Evolutionary conservation across 2,113 vertebrate genomes (phyloP), one percentile per base, ranked within the genome.

Genomic region (Rhea pennata): DNA sequence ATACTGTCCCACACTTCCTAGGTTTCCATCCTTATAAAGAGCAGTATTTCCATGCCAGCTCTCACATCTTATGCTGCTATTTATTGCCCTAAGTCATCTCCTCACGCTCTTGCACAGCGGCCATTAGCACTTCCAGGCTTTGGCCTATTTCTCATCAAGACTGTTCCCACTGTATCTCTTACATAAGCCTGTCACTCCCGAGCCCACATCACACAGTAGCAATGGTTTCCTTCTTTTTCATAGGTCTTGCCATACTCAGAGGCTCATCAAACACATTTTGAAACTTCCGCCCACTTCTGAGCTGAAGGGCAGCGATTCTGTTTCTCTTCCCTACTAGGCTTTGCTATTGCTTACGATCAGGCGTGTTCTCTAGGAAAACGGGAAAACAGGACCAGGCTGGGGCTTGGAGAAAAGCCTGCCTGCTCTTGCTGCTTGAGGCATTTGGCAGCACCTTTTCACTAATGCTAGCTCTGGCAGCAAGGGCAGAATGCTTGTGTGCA

Each of bases 201-300:
- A 93, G 56, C 27, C 17, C 56, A 51, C 79, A 36, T 88, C 62
- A n/a, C 42, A 65, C 6, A 0, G 71, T 56, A 77, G 54, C 54
- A 77, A 42, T 44, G 94, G 50, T 69, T 90, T 64, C 69, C 79
- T 88, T 40, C 58, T 84, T 87, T 89, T 88, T 92, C 58, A n/a
- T 53, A 82, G 86, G 91, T 93, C 71, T 91, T 87, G 46, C 66
- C 54, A 82, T 87, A 61, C 27, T 62, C 61, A 75, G 61, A 88
- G 61, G 31, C 86, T 93, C 71, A 92, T 61, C 91, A 85, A 94
- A 67, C 84, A 90, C 31, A 2, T 59, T 92, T 93, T 80, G 70
- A 94, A 82, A 91, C 46, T 87, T 91, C 88, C 81, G 82, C 87
- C 87, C 87, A 89, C 88, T 88, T 95, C 75, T 76, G 67, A 92